These are phyloP conservation scores for Homarus americanus DNA, from an alignment of 1,140 invertebrate genomes.

Conservation along the genomic window DNA sequence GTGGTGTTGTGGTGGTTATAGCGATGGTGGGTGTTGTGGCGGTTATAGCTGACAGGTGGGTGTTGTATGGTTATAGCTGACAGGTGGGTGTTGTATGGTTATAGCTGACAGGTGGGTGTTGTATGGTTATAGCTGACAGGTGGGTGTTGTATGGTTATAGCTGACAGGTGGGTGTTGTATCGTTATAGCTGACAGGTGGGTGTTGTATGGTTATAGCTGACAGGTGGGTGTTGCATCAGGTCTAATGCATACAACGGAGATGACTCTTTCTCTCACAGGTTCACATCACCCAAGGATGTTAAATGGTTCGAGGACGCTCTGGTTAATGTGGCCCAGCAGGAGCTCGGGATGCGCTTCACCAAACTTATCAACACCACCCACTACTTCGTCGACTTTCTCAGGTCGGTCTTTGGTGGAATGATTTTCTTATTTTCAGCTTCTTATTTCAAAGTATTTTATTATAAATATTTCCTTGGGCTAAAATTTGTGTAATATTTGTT, in stretches of 20 bases:
- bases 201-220: no score
- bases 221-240: no score
- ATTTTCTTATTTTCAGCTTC: no score
- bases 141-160: no score
- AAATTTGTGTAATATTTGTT: no score
- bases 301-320: slow-evolving; percentile 88
- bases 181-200: no score
- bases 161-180: no score
- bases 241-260: no score
- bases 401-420: slow-evolving; percentile 79
- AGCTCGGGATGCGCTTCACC: slow-evolving; percentile 84
- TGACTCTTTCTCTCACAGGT: slow-evolving; percentile 77
- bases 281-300: slow-evolving; percentile 88
- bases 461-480: no score
- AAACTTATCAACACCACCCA: slow-evolving; percentile 86
- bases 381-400: slow-evolving; percentile 96
- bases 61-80: not conserved
- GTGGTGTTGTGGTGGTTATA: slow-evolving; percentile 87
- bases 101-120: no score
- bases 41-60: slow-evolving; percentile 92
- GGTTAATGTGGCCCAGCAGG: slow-evolving; percentile 82
- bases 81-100: not conserved
- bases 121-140: no score
- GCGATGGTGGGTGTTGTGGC: slow-evolving; percentile 96
- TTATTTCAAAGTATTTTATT: no score